Base-by-base conservation (phyloP, 2,888 invertebrate species). In the Lasioglossum figueresi region DNA sequence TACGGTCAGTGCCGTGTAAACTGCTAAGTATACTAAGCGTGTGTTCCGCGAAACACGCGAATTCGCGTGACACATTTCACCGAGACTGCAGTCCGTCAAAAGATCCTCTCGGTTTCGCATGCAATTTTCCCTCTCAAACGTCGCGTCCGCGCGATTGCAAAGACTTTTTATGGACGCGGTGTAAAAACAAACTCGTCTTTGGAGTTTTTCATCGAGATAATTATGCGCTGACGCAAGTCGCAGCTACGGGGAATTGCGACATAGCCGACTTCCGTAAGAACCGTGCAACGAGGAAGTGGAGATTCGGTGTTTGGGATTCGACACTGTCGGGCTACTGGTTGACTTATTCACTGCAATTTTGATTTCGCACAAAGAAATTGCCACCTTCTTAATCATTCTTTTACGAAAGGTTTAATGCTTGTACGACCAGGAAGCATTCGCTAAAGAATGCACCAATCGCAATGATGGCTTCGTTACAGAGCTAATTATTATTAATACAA, bases 1-100 rank as follows among this genome's bases (percentile, higher is more conserved):
- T 90, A 76, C 82, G 79, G 74, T 74, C 72, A 90, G 83, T 84
- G 52, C 73, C 63, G 85, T 70, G 73, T 80, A 76, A 76, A 80
- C 70, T 75, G 71, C 37, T 76, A 31, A 8, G 66, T 74, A 76
- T 63, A 43, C 68, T 72, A 73, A 66, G 27, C 23, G 70, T 37
- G 52, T 59, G 40, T 80, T 80, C 66, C 82, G 72, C 19, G 68
- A 81, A 76, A 73, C 70, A 80, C 70, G 63, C 52, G 77, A 84
- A 84, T 73, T 75, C 70, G 4, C 79, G 79, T 84, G 89, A 87
- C 74, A 82, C 79, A 76, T 75, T 84, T 82, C 66, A 71, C 66
- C 1, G 78, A 68, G 75, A 76, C 37, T 43, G 16, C 19, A 31
- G 63, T 34, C 76, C 71, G 73, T 80, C 75, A 59, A 82, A 75